Base-by-base conservation (phyloP, 1,140 invertebrate species). In the Branchinecta lindahli region DNA sequence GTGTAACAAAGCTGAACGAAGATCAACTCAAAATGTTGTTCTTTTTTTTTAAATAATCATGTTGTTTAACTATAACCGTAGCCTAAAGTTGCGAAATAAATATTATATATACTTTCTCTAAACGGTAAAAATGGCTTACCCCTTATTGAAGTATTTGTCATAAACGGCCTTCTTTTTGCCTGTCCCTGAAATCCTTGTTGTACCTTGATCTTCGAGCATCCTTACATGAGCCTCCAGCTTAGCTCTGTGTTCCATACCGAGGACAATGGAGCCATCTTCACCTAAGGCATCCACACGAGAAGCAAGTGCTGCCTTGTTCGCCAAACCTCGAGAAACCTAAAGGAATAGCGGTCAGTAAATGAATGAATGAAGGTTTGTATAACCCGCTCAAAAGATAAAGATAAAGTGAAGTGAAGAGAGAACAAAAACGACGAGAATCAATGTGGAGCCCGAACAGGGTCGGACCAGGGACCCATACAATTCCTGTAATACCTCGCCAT, bases 261-360 rank as follows among this genome's bases (percentile, higher is more conserved):
- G 77, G 69, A 92, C 89, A 74, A 87, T 85, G 2, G 79, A 84
- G 0, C 78, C 85, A 68, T 91, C 89, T 78, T 99, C 96, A 8
- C 92, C 93, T 15, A 99, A 85, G 4, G 96, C 96, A 82, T 99
- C 97, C 0, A 98, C 88, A 74, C 97, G 85, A 1, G 90, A 92
- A 0, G 94, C 92, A 8, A 99, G 78, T 0, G 96, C 83, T 3
- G 94, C 88, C 79, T 99, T 99, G 0, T 95, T 93, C 18, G 96
- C 96, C 72, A 99, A 81, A 86, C 97, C 98, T 76, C 97, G 83
- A 0, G 96, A 95, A 82, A 96, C 92, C 83, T 96, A 88, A 66
- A 69, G 21, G 69, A 73, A 67, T 66, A 72, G 33, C 5, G 33
- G 33, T 33, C 69, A 70, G 33, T 33, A 33, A 33, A 33, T 33